Evolutionary conservation across 2,888 invertebrate genomes (phyloP).

Genomic region (Napeogenes sylphis): DNA sequence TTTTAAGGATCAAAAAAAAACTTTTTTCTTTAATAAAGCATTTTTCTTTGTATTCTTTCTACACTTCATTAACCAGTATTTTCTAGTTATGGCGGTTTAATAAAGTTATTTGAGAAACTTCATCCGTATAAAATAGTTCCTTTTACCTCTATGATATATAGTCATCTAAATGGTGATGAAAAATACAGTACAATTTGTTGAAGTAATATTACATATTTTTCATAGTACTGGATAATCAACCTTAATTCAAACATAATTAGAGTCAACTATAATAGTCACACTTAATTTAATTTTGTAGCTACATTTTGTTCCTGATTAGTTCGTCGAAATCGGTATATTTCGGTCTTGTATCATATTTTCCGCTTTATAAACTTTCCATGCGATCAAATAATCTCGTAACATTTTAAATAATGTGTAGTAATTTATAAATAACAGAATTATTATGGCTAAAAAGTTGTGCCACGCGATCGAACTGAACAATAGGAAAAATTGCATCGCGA

Average conservation of each 20-base stretch:
- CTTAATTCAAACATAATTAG: neutral
- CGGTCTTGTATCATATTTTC: slow-evolving; percentile 84
- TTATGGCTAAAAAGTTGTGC: slow-evolving; percentile 93
- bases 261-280: neutral
- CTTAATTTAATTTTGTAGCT: neutral
- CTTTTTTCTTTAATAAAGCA: too few species aligned
- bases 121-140: too few species aligned
- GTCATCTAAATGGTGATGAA: too few species aligned
- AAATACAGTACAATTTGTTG: too few species aligned
- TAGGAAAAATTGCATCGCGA: slow-evolving; percentile 87
- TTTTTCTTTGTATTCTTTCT: too few species aligned
- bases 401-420: slow-evolving; percentile 95
- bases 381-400: slow-evolving; percentile 89
- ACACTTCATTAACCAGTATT: too few species aligned
- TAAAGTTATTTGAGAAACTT: too few species aligned
- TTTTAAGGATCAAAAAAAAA: too few species aligned
- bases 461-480: slow-evolving; percentile 90
- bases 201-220: too few species aligned
- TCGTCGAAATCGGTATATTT: slow-evolving; percentile 35
- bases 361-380: slow-evolving; percentile 88
- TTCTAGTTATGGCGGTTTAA: too few species aligned
- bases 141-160: too few species aligned
- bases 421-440: slow-evolving; percentile 91
- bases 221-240: neutral
- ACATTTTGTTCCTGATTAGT: slow-evolving; percentile 12